These are phyloP conservation scores for Triplophysa bombifrons DNA, from an alignment of 2,797 vertebrate species.

Conservation along the genomic window DNA sequence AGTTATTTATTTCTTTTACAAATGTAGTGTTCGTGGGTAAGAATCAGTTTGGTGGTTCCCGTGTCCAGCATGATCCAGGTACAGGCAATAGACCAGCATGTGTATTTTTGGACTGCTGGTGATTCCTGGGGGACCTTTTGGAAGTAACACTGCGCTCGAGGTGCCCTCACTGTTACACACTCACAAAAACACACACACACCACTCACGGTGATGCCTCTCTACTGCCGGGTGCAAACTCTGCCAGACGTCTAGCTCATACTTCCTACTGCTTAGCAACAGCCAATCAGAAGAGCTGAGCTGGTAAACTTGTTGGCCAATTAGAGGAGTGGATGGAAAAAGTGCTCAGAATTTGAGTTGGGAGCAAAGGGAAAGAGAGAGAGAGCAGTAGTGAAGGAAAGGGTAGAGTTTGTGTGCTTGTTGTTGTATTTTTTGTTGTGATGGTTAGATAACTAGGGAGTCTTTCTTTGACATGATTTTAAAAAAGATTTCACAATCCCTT, in stretches of 20 bases:
- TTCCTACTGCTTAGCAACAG: conserved; percentile 86
- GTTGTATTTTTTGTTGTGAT: conserved; percentile 47
- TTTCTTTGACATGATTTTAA: conserved; percentile 14
- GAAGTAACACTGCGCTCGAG: conserved; percentile 51
- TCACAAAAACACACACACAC: conserved; percentile 44
- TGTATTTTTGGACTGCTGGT: conserved; percentile 59
- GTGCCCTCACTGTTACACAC: conserved; percentile 51
- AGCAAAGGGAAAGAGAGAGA: conserved; percentile 51
- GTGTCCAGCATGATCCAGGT: conserved; percentile 14
- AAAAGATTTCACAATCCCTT: neutral
- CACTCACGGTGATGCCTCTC: conserved; percentile 44
- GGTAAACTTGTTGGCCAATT: conserved; percentile 76
- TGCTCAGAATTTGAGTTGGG: conserved; percentile 80
- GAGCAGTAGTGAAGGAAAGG: conserved; percentile 40
- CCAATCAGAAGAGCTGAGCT: conserved; percentile 72
- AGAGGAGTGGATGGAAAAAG: conserved; percentile 66
- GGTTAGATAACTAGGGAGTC: conserved; percentile 69
- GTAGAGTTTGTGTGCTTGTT: conserved; percentile 63
- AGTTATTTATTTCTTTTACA: conserved; percentile 2
- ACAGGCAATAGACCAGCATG: conserved; percentile 20
- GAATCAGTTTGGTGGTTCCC: neutral
- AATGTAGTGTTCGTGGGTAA: neutral
- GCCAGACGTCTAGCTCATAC: conserved; percentile 71
- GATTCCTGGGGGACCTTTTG: conserved; percentile 57
- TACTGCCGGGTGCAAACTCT: conserved; percentile 57